phyloP scores from a whole-genome alignment of 64 coral and sea anemone genomes.

The Stichodactyla mertensii region DNA sequence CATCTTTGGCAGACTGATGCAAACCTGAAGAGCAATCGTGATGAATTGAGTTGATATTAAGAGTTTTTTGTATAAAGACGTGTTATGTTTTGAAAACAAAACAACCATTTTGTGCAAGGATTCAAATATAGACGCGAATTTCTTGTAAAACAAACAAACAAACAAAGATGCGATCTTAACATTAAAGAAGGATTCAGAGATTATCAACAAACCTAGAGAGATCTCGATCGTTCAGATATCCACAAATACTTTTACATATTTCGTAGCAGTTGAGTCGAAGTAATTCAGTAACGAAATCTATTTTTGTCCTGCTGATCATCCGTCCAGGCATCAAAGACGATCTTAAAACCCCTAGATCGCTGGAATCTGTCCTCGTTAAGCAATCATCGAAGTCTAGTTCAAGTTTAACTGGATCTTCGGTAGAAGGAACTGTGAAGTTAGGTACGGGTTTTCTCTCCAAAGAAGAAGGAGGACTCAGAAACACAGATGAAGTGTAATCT shows the following conservation, averaged over 20 bases:
- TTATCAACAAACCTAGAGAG: constrained; percentile 37
- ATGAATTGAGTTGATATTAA: background rate
- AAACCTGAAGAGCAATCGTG: constrained; percentile 21
- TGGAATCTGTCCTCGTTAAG: background rate
- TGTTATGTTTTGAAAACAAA: background rate
- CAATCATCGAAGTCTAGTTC: constrained; percentile 48
- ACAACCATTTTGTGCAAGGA: no score
- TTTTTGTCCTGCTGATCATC: background rate
- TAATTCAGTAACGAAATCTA: constrained; percentile 52
- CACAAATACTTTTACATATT: constrained; percentile 52
- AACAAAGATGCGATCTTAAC: no score
- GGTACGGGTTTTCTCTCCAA: constrained; percentile 20
- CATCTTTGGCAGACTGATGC: constrained; percentile 23
- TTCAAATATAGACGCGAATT: no score
- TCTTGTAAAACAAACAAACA: no score
- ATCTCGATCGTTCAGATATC: constrained; percentile 37
- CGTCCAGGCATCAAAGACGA: constrained; percentile 26
- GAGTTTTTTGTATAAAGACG: background rate
- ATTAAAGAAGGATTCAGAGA: background rate
- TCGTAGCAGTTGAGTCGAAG: background rate
- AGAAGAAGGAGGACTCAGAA: constrained; percentile 27
- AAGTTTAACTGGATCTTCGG: constrained; percentile 30
- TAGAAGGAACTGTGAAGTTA: background rate
- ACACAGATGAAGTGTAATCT: constrained; percentile 36
- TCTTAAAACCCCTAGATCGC: background rate